These are phyloP conservation scores for Eulemur rubriventer DNA, from an alignment of 2,797 vertebrate genomes.

Conservation along the genomic window DNA sequence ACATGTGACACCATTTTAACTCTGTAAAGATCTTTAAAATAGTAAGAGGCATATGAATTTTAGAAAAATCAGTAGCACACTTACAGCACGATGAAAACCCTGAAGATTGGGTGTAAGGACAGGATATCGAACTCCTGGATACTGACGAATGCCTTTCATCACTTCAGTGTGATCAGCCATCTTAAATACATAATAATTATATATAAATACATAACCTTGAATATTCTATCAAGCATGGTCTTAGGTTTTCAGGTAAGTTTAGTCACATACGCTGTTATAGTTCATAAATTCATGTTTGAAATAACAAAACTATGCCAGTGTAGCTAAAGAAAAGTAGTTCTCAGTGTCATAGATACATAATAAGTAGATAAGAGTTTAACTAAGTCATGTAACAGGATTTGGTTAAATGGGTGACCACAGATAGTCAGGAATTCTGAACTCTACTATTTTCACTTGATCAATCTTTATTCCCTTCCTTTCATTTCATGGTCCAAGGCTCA, in stretches of 20 bases:
- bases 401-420: background rate
- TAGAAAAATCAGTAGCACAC: slow-evolving; percentile 73
- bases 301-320: background rate
- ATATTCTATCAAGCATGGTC: background rate
- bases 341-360: background rate
- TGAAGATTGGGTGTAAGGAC: slow-evolving; percentile 96
- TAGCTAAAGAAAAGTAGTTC: background rate
- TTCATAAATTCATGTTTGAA: background rate
- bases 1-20: background rate
- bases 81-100: slow-evolving; percentile 95
- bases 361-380: background rate
- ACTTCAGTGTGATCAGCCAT: slow-evolving; percentile 97
- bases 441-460: background rate
- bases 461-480: background rate
- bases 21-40: background rate
- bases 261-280: background rate
- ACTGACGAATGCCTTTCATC: slow-evolving; percentile 91
- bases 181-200: slow-evolving; percentile 83
- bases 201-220: background rate
- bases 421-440: background rate
- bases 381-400: background rate
- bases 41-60: background rate
- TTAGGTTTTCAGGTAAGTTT: background rate
- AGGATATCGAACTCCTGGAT: slow-evolving; percentile 91
- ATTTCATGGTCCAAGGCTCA: background rate